A percentile compares a stretch with the other conserved stretches of the same genome.
Conservation (phyloP, 2,113 vertebrate species). For the Atractosteus spatula region DNA sequence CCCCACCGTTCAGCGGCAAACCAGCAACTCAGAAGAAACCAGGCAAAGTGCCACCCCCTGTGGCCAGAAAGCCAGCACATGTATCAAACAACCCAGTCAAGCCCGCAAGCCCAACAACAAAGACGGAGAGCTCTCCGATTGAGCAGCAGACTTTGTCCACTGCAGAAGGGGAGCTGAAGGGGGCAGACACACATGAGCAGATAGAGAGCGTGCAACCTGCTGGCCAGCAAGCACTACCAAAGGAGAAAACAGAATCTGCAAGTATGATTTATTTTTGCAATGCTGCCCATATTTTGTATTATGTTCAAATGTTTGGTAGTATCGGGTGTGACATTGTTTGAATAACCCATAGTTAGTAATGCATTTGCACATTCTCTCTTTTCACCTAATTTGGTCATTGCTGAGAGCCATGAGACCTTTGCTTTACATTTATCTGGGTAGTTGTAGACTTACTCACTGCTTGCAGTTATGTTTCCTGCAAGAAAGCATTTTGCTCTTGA, state of each 20-base stretch:
- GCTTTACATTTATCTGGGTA: background rate
- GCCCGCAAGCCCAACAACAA: conserved; percentile 27
- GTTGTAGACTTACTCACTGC: no score
- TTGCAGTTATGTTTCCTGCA: no score
- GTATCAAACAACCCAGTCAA: conserved; percentile 34
- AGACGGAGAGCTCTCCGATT: conserved; percentile 15
- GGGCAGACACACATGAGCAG: conserved; percentile 44
- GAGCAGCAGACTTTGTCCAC: background rate
- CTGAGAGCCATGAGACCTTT: background rate
- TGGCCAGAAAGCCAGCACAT: conserved; percentile 82
- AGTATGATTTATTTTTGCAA: conserved; percentile 42
- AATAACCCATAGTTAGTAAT: background rate
- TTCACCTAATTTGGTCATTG: background rate
- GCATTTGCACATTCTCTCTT: background rate
- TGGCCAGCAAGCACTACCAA: conserved; percentile 47
- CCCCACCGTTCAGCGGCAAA: conserved; percentile 1
- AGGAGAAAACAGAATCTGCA: conserved; percentile 35
- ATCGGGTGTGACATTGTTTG: background rate
- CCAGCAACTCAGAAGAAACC: conserved; percentile 52
- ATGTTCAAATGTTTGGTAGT: conserved; percentile 16
- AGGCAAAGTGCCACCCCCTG: conserved; percentile 81
- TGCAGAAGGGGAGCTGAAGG: conserved; percentile 22
- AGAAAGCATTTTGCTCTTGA: no score
- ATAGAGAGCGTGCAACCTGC: conserved; percentile 47
- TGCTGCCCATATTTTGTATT: conserved; percentile 13